Base-by-base conservation (phyloP, 1,140 invertebrate species). In the Ceratina japonica region DNA sequence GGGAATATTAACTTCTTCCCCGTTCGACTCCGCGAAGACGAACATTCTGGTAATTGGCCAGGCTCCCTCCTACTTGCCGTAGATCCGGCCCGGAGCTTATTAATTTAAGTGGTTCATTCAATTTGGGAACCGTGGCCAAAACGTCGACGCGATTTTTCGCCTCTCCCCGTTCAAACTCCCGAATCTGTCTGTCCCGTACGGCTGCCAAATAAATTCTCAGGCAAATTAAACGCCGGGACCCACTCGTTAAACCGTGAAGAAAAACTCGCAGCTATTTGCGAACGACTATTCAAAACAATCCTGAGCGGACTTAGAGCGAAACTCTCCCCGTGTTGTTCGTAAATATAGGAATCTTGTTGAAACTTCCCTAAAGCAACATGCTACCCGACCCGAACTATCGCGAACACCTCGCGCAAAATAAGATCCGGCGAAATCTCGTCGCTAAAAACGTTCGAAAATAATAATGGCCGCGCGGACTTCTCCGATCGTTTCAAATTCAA, bases 31-130 rank as follows among this genome's bases (percentile, higher is more conserved):
- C 16, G 0, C 7, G 15, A 71, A 58, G 51, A 77, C 49, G 66
- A 69, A 76, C 31, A 69, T 77, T 62, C 56, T 24, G 24, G 44
- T 77, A 77, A 77, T 77, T 77, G 75, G 56, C 44, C 31, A 69
- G 64, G n/a, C 56, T 58, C 8, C 73, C 27, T 20, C n/a, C 18
- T n/a, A n/a, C n/a, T 18, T n/a, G 71, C 20, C 44, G n/a, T 20
- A 18, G 37, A 44, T 44, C 37, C 37, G 37, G 37, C 0, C 37
- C 37, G 58, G 24, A 74, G 59, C 49, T 63, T 52, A 52, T 74
- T 74, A 63, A 74, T 74, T 66, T 65, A 66, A 75, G 62, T 66
- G 73, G 51, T 66, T 66, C 51, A 49, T 65, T 75, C 63, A 24
- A 44, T 75, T 66, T 75, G 51, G 51, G 66, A 56, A 27, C 31